A percentile compares a stretch with the other conserved stretches of the same genome.
These are phyloP conservation scores for Chrysolina americana DNA, from an alignment of 2,888 invertebrate species.

Conservation along the genomic window DNA sequence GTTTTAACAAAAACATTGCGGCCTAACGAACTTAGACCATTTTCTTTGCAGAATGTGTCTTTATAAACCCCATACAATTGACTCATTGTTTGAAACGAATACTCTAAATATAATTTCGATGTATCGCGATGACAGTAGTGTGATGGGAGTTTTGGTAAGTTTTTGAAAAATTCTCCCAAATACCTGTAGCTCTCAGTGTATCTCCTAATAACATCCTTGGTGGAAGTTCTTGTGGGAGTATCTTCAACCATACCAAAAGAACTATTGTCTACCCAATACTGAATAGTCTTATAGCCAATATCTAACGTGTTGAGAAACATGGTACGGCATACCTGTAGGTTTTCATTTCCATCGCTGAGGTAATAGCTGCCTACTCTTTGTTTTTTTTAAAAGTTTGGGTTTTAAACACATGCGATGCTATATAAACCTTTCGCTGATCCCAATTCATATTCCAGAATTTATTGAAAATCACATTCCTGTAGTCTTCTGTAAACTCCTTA, in stretches of 20 bases:
- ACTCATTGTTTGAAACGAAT: slow-evolving; percentile 22
- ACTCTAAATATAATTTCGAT: slow-evolving; percentile 38
- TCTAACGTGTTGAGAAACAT: slow-evolving; percentile 17
- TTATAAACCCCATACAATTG: slow-evolving; percentile 29
- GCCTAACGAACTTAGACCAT: no score
- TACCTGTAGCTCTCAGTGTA: slow-evolving; percentile 9
- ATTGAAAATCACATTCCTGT: background rate
- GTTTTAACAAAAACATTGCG: no score
- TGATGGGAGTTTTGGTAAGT: slow-evolving; percentile 36
- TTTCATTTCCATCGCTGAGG: slow-evolving; percentile 3
- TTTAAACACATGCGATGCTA: background rate
- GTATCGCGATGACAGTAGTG: slow-evolving; percentile 26
- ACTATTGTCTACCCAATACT: slow-evolving; percentile 34
- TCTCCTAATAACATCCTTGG: slow-evolving; percentile 1
- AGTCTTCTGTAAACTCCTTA: background rate
- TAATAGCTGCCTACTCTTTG: background rate
- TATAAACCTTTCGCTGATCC: background rate
- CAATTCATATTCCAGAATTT: background rate
- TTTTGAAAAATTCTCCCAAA: slow-evolving; percentile 33
- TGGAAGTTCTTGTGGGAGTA: slow-evolving; percentile 8
- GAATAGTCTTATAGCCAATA: slow-evolving; percentile 34
- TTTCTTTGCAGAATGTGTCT: slow-evolving; percentile 21
- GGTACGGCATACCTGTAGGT: slow-evolving; percentile 17
- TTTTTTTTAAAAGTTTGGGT: background rate
- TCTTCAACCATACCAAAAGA: slow-evolving; percentile 26